Conservation (phyloP, 2,888 invertebrate species). For the Leuctra nigra region DNA sequence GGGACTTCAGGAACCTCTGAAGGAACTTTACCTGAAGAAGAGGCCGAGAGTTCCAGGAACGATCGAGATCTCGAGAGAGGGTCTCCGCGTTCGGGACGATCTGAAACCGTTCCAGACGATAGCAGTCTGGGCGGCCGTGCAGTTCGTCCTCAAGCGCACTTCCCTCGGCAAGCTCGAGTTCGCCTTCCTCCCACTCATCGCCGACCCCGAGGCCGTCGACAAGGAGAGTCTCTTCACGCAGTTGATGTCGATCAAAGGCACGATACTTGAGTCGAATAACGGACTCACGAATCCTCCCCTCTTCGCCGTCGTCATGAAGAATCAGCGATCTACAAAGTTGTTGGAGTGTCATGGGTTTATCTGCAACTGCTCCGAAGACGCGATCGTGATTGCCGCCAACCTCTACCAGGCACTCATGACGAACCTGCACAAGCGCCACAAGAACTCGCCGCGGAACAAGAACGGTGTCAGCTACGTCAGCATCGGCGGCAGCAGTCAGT, state of each 20-base stretch:
- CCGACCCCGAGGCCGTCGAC: constrained; percentile 73
- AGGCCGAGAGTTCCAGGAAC: constrained; percentile 22
- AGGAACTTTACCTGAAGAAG: constrained; percentile 53
- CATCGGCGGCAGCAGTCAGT: constrained; percentile 47
- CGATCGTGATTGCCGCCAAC: constrained; percentile 85
- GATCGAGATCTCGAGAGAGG: constrained; percentile 24
- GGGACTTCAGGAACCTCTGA: constrained; percentile 73
- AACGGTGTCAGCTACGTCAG: constrained; percentile 74
- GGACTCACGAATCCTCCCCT: constrained; percentile 66
- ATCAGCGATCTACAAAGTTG: constrained; percentile 63
- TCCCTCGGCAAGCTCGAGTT: constrained; percentile 47
- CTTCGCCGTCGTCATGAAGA: constrained; percentile 86
- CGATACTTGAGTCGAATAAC: constrained; percentile 28
- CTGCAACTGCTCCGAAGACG: constrained; percentile 83
- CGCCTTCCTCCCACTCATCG: constrained; percentile 78
- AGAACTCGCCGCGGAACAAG: constrained; percentile 15
- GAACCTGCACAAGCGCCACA: constrained; percentile 52
- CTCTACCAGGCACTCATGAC: constrained; percentile 82
- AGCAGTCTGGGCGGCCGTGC: constrained; percentile 89
- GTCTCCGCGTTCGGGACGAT: constrained; percentile 30
- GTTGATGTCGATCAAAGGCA: constrained; percentile 29
- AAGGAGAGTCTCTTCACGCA: constrained; percentile 56
- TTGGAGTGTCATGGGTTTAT: constrained; percentile 89
- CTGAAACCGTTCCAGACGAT: constrained; percentile 84
- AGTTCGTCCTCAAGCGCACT: constrained; percentile 62